These are phyloP conservation scores for Torymus aiolomorphi DNA, from an alignment of 2,888 invertebrate genomes.

Conservation along the genomic window DNA sequence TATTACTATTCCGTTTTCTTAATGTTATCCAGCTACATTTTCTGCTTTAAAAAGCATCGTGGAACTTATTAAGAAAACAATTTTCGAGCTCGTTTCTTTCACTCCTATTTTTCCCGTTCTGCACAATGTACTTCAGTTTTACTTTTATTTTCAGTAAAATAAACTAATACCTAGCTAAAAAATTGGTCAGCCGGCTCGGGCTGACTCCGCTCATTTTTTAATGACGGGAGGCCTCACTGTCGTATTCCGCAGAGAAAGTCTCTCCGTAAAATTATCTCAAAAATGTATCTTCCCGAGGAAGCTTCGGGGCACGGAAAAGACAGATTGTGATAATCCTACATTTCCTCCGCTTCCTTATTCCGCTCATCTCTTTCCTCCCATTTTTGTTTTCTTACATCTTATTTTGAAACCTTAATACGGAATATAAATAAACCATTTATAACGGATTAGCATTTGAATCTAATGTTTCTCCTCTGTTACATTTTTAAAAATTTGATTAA, in stretches of 20 bases:
- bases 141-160: not conserved
- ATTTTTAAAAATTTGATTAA: too few species aligned
- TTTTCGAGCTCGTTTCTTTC: too few species aligned
- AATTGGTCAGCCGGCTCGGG: constrained; percentile 13
- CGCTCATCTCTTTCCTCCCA: too few species aligned
- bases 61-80: too few species aligned
- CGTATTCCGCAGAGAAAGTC: not conserved
- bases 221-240: constrained; percentile 16
- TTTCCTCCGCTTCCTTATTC: not conserved
- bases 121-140: too few species aligned
- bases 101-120: too few species aligned
- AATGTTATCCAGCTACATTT: too few species aligned
- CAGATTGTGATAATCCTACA: constrained; percentile 33
- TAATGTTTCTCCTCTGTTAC: too few species aligned
- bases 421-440: too few species aligned
- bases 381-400: not conserved
- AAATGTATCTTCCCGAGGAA: constrained; percentile 3
- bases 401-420: not conserved
- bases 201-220: constrained; percentile 38
- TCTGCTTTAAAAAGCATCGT: too few species aligned
- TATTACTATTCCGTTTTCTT: too few species aligned
- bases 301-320: constrained; percentile 12
- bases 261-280: constrained; percentile 23
- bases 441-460: too few species aligned
- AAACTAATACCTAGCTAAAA: constrained; percentile 18